Conservation (phyloP, 2,113 vertebrate genomes). For the Catharus fuscescens region DNA sequence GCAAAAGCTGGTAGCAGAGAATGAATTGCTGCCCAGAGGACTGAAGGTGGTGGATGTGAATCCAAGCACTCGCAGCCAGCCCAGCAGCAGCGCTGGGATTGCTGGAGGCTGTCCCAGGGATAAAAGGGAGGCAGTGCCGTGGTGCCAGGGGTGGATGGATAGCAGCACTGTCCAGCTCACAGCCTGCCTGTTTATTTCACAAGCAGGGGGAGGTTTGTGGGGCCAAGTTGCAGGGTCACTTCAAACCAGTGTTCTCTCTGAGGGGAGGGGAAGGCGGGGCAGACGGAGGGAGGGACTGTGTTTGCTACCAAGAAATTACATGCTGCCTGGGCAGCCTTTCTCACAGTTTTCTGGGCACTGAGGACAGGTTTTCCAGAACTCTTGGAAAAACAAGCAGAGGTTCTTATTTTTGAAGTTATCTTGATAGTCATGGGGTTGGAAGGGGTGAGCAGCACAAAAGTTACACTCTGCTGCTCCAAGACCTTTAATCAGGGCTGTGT, state of each 20-base stretch:
- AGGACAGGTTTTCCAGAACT: constrained; percentile 19
- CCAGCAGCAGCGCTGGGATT: rapidly evolving
- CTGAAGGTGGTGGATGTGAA: background rate
- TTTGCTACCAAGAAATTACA: background rate
- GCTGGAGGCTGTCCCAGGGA: background rate
- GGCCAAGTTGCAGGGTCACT: background rate
- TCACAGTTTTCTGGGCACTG: background rate
- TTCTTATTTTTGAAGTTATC: background rate
- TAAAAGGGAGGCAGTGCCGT: background rate
- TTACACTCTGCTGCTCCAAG: background rate
- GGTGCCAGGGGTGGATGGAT: background rate
- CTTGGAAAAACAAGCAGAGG: background rate
- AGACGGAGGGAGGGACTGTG: background rate
- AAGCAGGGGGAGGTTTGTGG: background rate
- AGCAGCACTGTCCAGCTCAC: background rate
- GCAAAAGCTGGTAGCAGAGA: background rate
- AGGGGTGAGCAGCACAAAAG: background rate
- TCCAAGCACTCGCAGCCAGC: rapidly evolving
- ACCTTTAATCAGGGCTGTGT: background rate
- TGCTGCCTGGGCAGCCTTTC: background rate
- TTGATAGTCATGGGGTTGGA: background rate
- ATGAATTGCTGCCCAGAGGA: background rate
- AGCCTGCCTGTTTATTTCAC: background rate
- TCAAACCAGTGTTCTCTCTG: background rate
- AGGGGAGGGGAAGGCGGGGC: background rate